Base-by-base conservation (phyloP, 2,888 invertebrate species). In the Eilema sororculum region DNA sequence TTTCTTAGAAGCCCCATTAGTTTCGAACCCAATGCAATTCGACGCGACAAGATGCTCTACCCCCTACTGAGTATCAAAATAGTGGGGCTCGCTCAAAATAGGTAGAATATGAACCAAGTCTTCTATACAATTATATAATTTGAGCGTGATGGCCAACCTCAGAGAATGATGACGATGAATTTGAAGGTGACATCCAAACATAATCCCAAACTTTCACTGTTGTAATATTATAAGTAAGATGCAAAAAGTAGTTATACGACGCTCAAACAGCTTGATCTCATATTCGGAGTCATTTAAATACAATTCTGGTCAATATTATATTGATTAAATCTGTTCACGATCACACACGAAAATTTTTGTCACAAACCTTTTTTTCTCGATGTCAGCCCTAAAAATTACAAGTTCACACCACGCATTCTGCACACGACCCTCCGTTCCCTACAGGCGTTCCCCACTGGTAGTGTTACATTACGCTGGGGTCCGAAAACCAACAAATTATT, bases 401-500 rank as follows among this genome's bases (percentile, higher is more conserved):
- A 69, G 72, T 72, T 72, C 63, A 64, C 72, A 72, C 68, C 46
- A 61, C n/a, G 62, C 66, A 28, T 63, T 52, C 58, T 57, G 46
- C 60, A 28, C 56, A 64, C 61, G 70, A 74, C 73, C 73, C 69
- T 69, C 66, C n/a, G 37, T 63, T 76, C 78, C 76, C 78, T 70
- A 72, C 67, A 78, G 76, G 70, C 74, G 64, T 65, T 64, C 74
- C 78, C 75, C 65, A 65, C 73, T 73, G 65, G 37, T 58, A 74
- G 83, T 83, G 79, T 82, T 79, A 81, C 79, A 83, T 82, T 80
- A 74, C 79, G 76, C 77, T 66, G 59, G 81, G 81, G 81, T 79
- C 79, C 83, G 77, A 80, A 83, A 82, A 84, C 82, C 82, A 78
- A 84, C 86, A 85, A 86, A 86, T 82, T 85, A 85, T 83, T 83